Percentiles rank a stretch among this genome's conserved stretches.
phyloP scores from a whole-genome alignment of 1,140 invertebrate genomes.

The Drosophila neocordata region DNA sequence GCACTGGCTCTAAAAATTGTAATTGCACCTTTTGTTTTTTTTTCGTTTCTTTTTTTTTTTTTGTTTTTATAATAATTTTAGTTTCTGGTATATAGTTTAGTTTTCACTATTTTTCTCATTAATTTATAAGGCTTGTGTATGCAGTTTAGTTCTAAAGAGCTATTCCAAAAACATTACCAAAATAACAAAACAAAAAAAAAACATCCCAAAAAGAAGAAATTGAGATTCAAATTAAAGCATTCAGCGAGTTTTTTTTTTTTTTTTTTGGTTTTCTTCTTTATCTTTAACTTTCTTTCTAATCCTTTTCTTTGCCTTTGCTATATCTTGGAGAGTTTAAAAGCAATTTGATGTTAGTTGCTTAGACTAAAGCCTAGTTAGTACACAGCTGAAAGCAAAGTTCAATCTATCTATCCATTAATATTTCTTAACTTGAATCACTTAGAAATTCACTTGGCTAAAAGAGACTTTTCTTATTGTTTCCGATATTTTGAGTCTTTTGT shows the following conservation, averaged over 20 bases:
- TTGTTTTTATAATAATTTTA: conserved; percentile 29
- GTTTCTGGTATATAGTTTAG: conserved; percentile 38
- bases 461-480: too few species aligned
- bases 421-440: too few species aligned
- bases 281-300: too few species aligned
- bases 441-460: too few species aligned
- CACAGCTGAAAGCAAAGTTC: background rate
- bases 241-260: background rate
- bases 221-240: background rate
- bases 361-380: background rate
- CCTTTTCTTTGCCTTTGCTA: background rate
- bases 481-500: too few species aligned
- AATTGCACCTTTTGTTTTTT: conserved; percentile 66
- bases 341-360: background rate
- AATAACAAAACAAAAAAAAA: too few species aligned
- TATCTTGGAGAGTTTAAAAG: background rate
- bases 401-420: too few species aligned
- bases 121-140: conserved; percentile 70
- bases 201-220: conserved; percentile 14
- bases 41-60: conserved; percentile 21
- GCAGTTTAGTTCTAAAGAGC: conserved; percentile 48
- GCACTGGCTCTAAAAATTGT: conserved; percentile 65
- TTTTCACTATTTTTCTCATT: conserved; percentile 41
- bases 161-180: background rate
- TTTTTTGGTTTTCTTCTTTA: conserved; percentile 20